These are phyloP conservation scores for Drosophila orosa DNA, from an alignment of 1,140 invertebrate genomes.

Conservation along the genomic window DNA sequence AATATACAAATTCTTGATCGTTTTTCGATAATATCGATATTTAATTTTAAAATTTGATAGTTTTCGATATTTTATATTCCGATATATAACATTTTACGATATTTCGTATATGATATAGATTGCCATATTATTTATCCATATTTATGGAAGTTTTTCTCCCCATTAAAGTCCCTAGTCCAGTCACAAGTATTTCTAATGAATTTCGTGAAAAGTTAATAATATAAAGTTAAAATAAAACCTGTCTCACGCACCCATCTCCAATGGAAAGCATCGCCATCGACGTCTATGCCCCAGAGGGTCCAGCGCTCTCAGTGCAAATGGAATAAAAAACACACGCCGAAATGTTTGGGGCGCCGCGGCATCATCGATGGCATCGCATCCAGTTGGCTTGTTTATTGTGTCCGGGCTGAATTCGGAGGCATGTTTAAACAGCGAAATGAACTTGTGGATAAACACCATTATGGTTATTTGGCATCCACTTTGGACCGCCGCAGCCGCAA, in stretches of 20 bases:
- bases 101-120: no score
- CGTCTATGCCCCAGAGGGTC: slow-evolving; percentile 59
- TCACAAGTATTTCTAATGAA: no score
- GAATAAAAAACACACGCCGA: slow-evolving; percentile 43
- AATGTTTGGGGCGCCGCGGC: slow-evolving; percentile 59
- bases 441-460: slow-evolving; percentile 83
- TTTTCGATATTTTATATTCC: no score
- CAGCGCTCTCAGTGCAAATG: slow-evolving; percentile 26
- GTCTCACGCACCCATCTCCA: slow-evolving; percentile 11
- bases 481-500: slow-evolving; percentile 48
- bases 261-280: slow-evolving; percentile 3
- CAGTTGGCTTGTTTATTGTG: slow-evolving; percentile 76
- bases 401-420: slow-evolving; percentile 79
- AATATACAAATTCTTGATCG: no score
- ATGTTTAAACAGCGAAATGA: slow-evolving; percentile 83
- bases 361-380: slow-evolving; percentile 33
- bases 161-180: no score
- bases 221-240: no score
- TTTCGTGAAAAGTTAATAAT: not conserved
- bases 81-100: no score
- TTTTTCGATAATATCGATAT: no score
- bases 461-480: slow-evolving; percentile 83
- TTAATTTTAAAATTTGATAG: no score
- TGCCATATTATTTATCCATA: no score
- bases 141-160: no score